Evolutionary conservation across 1,140 invertebrate species (phyloP), one percentile per base, ranked within the genome.

Genomic region (Heliconius himera): DNA sequence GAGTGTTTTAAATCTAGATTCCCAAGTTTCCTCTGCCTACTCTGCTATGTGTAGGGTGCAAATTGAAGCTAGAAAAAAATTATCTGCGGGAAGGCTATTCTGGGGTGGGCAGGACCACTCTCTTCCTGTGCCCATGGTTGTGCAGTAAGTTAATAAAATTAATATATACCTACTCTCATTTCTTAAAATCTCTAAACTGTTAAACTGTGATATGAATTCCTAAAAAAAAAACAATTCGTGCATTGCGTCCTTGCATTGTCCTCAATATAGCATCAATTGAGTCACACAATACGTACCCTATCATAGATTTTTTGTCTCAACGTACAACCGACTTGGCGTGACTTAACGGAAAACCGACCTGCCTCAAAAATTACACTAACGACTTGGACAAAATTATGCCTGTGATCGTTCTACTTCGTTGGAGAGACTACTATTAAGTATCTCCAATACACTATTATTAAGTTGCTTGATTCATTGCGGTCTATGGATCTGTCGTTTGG

Each of bases 331-430:
- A 22, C 66, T 38, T 54, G 76, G 46, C 76, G 46, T 46, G 29
- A 29, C 49, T 54, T 72, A 77, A 77, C 76, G 38, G 76, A 26
- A n/a, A 77, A 20, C 76, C 76, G 76, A 77, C 76, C 76, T 77
- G 66, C 76, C 76, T 72, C 76, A 77, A 77, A 72, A 54, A 77
- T 72, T 77, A 76, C 66, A 70, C 46, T 71, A 51, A 77, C 36
- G 18, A 18, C 2, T 46, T 70, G 56, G 70, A 77, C 70, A 77
- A 77, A 77, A 72, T 72, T 71, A 72, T 77, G 60, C 41, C n/a
- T 51, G 13, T 13, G 26, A 54, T 4, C 29, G 56, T 76, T 76
- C 51, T 60, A 38, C 66, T 76, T 76, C 2, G 60, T 38, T 60
- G 60, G 74, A 66, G 60, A 66, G 54, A 56, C 26, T 72, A n/a